Percentiles rank a stretch among this genome's conserved stretches.
These are phyloP conservation scores for Danio choprae DNA, from an alignment of 2,797 vertebrate genomes.

Conservation along the genomic window DNA sequence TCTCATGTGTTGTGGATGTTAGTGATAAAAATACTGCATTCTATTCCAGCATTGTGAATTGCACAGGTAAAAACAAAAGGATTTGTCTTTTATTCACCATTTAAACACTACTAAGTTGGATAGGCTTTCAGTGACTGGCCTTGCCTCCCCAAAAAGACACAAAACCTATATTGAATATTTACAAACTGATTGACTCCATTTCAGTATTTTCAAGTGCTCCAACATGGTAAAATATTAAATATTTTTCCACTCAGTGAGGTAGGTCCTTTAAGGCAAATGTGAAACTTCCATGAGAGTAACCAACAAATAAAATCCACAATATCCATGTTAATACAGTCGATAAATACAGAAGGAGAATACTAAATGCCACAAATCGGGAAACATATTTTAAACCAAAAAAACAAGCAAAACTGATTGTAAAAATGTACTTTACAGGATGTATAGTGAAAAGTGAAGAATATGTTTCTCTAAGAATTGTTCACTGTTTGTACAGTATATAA, in stretches of 20 bases:
- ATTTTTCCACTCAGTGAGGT: conserved; percentile 12
- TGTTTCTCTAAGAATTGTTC: no score
- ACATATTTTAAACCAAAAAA: not conserved
- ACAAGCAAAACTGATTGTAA: not conserved
- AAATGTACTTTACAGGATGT: not conserved
- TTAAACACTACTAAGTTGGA: not conserved
- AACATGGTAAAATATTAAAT: not conserved
- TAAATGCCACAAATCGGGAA: not conserved
- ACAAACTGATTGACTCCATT: conserved; percentile 2
- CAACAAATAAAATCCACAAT: not conserved
- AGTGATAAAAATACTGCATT: conserved; percentile 5
- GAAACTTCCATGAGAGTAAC: not conserved
- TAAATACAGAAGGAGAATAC: not conserved
- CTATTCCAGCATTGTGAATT: not conserved
- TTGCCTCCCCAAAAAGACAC: not conserved
- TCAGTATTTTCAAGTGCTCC: conserved; percentile 4
- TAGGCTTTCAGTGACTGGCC: not conserved
- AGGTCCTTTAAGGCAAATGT: conserved; percentile 9
- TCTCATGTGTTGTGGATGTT: not conserved
- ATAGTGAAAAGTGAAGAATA: not conserved
- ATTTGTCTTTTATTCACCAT: not conserved
- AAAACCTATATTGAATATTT: not conserved
- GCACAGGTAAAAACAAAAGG: not conserved
- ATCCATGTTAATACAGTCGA: not conserved
- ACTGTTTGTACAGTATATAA: not conserved